Conservation (phyloP, 2,888 invertebrate genomes). For the Andrena minutula region DNA sequence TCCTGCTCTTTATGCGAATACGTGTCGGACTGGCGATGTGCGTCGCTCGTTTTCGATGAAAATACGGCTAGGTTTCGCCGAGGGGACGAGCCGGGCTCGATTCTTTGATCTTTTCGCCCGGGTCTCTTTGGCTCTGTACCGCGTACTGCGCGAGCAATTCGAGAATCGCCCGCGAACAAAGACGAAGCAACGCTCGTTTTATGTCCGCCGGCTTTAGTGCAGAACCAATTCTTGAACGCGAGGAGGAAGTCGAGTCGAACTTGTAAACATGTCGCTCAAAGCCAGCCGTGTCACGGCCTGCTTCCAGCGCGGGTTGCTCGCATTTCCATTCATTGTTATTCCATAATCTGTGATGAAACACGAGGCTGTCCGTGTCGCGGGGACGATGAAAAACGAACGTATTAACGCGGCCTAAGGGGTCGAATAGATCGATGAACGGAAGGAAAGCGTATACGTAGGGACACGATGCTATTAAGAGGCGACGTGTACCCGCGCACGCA, state of each 20-base stretch:
- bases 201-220: not conserved
- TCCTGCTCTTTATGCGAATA: constrained; percentile 79
- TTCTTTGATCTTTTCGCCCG: constrained; percentile 3
- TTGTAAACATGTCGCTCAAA: constrained; percentile 57
- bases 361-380: constrained; percentile 54
- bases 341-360: constrained; percentile 51
- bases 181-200: not conserved
- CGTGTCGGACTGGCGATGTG: constrained; percentile 48
- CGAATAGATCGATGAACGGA: constrained; percentile 67
- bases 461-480: constrained; percentile 75
- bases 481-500: constrained; percentile 71
- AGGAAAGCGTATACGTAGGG: constrained; percentile 67
- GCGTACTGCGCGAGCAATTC: not conserved
- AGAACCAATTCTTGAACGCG: constrained; percentile 20
- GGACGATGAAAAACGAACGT: constrained; percentile 73
- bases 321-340: constrained; percentile 64
- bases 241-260: constrained; percentile 9
- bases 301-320: constrained; percentile 38
- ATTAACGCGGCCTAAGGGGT: constrained; percentile 65
- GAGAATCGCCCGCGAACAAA: not conserved
- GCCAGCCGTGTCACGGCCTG: constrained; percentile 28
- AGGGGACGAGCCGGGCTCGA: not conserved
- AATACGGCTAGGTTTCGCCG: constrained; percentile 34
- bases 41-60: constrained; percentile 49
- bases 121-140: constrained; percentile 29